phyloP scores from a whole-genome alignment of 2,113 vertebrate species.

The Tetraodon nigroviridis region DNA sequence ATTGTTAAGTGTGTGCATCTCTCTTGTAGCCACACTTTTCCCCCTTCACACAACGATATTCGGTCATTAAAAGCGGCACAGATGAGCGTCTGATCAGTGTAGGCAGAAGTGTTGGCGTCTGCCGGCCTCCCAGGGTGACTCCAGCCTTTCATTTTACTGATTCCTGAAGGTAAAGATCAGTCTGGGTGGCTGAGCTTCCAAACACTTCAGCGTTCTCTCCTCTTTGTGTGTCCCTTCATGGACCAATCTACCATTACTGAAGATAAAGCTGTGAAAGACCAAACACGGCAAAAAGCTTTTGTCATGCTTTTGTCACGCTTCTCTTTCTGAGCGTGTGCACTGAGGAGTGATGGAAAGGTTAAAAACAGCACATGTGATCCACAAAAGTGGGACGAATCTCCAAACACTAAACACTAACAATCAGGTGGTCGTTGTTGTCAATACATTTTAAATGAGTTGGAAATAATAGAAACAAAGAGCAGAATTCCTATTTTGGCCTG shows the following conservation, averaged over 20 bases:
- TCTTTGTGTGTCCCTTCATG: constrained; percentile 14
- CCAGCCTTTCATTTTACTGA: constrained; percentile 38
- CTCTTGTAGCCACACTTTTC: constrained; percentile 5
- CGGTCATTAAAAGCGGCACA: constrained; percentile 28
- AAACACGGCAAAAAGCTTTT: constrained; percentile 5
- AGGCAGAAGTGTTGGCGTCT: constrained; percentile 36
- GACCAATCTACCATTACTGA: constrained; percentile 4
- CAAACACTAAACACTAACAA: too few species aligned
- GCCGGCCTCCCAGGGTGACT: constrained; percentile 27
- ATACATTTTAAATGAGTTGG: too few species aligned
- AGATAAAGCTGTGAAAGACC: constrained; percentile 16
- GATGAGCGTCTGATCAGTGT: constrained; percentile 37
- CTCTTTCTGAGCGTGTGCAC: not conserved
- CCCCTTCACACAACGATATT: constrained; percentile 16
- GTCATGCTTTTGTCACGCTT: not conserved
- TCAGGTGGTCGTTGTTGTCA: too few species aligned
- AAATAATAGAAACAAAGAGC: too few species aligned
- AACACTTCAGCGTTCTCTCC: constrained; percentile 10
- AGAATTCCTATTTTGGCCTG: too few species aligned
- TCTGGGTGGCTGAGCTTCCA: constrained; percentile 34
- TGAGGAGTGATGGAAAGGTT: not conserved
- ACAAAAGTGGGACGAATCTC: too few species aligned
- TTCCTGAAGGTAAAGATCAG: constrained; percentile 32
- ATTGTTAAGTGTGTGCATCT: constrained; percentile 15
- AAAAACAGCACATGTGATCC: not conserved